These are phyloP conservation scores for Capromys pilorides DNA, from an alignment of 2,797 vertebrate genomes.

Conservation along the genomic window DNA sequence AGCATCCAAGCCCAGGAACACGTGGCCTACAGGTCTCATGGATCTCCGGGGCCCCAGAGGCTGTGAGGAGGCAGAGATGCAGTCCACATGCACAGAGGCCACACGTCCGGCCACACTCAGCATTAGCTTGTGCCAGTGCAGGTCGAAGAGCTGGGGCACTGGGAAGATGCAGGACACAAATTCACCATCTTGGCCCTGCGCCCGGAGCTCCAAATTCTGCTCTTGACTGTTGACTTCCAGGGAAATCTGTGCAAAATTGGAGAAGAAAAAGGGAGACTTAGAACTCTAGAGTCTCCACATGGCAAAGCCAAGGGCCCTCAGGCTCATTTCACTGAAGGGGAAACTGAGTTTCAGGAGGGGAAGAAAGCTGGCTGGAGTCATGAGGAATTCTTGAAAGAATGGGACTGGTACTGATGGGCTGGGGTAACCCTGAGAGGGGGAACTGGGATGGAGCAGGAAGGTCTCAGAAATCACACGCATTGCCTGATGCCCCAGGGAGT, in stretches of 20 bases:
- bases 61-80: constrained; percentile 91
- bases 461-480: not conserved
- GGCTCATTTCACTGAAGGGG: not conserved
- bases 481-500: fast-evolving
- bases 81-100: constrained; percentile 92
- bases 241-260: constrained; percentile 88
- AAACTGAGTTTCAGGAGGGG: not conserved
- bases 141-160: constrained; percentile 91
- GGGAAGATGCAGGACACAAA: constrained; percentile 87
- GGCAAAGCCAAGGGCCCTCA: not conserved
- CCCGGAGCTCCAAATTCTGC: constrained; percentile 90
- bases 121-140: constrained; percentile 94
- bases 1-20: constrained; percentile 90
- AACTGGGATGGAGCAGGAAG: not conserved
- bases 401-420: not conserved
- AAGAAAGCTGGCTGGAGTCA: not conserved
- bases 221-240: constrained; percentile 91
- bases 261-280: not conserved
- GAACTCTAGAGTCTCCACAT: not conserved
- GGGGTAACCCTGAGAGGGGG: not conserved
- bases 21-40: constrained; percentile 86
- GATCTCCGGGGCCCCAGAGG: constrained; percentile 86
- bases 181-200: constrained; percentile 79
- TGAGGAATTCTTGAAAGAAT: not conserved
- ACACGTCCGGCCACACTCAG: constrained; percentile 88